Conservation (phyloP, 2,113 vertebrate genomes). For the Ramphastos sulfuratus region DNA sequence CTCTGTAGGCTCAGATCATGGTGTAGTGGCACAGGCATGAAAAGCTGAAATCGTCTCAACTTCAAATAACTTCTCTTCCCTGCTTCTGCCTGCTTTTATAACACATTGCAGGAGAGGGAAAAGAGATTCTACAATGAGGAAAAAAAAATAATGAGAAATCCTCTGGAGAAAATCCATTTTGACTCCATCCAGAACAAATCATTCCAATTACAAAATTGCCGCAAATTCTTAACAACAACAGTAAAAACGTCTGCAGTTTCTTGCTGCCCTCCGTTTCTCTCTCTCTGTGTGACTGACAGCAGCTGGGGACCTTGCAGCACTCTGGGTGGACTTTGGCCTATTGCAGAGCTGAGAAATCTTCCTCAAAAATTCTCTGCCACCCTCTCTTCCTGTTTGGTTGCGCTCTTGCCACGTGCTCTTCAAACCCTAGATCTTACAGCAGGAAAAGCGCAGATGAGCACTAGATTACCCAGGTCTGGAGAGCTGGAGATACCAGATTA, state of each 20-base stretch:
- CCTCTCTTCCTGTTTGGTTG: neutral
- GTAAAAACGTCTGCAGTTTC: neutral
- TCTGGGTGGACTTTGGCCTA: neutral
- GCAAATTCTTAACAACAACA: neutral
- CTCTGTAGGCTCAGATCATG: neutral
- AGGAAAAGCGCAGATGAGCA: neutral
- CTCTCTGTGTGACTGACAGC: neutral
- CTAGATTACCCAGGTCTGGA: neutral
- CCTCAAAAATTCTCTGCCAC: neutral
- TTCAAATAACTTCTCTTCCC: neutral
- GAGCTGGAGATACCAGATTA: neutral
- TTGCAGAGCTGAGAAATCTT: neutral
- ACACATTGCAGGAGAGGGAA: fast-evolving
- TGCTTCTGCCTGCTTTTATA: neutral
- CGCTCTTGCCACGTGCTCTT: neutral
- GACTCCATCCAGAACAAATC: neutral
- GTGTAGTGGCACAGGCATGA: neutral
- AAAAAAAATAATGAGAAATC: neutral
- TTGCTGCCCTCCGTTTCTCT: neutral
- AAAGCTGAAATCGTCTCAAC: neutral
- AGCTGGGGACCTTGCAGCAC: neutral
- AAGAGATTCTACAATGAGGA: neutral
- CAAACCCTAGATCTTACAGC: neutral
- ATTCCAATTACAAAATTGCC: neutral
- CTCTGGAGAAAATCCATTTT: neutral